These are phyloP conservation scores for Sminthurinus signatus DNA, from an alignment of 1,140 invertebrate species.

Conservation along the genomic window DNA sequence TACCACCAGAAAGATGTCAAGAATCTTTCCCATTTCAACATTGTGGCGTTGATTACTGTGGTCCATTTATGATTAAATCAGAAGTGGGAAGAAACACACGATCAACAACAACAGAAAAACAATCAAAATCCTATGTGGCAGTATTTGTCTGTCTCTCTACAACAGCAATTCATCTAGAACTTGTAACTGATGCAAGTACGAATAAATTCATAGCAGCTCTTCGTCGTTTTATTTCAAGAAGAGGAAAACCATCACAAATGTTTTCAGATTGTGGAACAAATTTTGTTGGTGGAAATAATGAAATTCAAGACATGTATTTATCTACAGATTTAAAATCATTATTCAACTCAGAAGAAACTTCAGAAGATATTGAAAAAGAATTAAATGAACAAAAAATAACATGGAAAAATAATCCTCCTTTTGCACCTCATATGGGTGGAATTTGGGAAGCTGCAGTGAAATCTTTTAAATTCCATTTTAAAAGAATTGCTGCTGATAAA, in stretches of 20 bases:
- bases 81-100: conserved; percentile 24
- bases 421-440: conserved; percentile 43
- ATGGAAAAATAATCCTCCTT: conserved; percentile 43
- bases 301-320: too few species aligned
- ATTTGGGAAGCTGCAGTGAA: conserved; percentile 45
- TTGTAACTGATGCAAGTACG: conserved; percentile 32
- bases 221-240: conserved; percentile 39
- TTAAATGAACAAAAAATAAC: conserved; percentile 37
- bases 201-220: conserved; percentile 26
- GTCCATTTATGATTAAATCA: conserved; percentile 36
- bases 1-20: neutral
- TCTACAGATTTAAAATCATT: neutral
- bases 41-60: conserved; percentile 44
- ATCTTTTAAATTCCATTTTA: conserved; percentile 42
- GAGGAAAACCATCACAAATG: conserved; percentile 41
- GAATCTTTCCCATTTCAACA: conserved; percentile 26
- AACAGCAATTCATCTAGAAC: conserved; percentile 45
- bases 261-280: conserved; percentile 44
- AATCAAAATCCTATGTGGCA: conserved; percentile 43
- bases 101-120: too few species aligned
- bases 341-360: neutral
- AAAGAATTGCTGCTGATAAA: conserved; percentile 27
- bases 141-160: conserved; percentile 45
- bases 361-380: neutral
- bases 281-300: conserved; percentile 41